Conservation (phyloP, 2,888 invertebrate species). For the Hylaea fasciaria region DNA sequence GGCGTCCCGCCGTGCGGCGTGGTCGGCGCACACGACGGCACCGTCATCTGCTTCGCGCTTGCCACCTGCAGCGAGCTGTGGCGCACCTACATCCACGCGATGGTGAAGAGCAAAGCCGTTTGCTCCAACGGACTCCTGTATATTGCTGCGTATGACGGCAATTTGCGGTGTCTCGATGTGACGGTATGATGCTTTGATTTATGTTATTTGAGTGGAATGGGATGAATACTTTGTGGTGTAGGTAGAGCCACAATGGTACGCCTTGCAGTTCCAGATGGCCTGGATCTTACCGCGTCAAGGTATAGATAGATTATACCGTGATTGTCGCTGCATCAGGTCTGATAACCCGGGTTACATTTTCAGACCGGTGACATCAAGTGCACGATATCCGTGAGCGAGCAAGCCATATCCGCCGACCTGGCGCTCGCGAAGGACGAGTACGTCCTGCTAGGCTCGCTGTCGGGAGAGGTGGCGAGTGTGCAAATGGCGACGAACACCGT, state of each 20-base stretch:
- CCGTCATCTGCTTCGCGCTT: conserved; percentile 87
- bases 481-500: conserved; percentile 79
- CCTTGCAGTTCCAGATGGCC: too few species aligned
- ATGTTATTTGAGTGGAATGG: too few species aligned
- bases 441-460: conserved; percentile 83
- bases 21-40: conserved; percentile 92
- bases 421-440: conserved; percentile 68
- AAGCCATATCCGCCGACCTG: conserved; percentile 80
- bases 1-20: conserved; percentile 74
- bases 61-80: conserved; percentile 84
- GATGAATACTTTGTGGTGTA: too few species aligned
- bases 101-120: conserved; percentile 86
- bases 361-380: conserved; percentile 78
- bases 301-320: too few species aligned
- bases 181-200: conserved; percentile 68
- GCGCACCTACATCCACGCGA: conserved; percentile 85
- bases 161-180: conserved; percentile 84
- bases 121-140: conserved; percentile 76
- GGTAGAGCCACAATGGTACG: too few species aligned
- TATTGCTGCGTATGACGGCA: conserved; percentile 90
- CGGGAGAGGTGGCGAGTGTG: conserved; percentile 85
- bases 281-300: too few species aligned
- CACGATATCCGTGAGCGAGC: conserved; percentile 66
- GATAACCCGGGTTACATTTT: too few species aligned
- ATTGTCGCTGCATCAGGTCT: too few species aligned